These are phyloP conservation scores for Apis cerana DNA, from an alignment of 1,140 invertebrate species.

Conservation along the genomic window DNA sequence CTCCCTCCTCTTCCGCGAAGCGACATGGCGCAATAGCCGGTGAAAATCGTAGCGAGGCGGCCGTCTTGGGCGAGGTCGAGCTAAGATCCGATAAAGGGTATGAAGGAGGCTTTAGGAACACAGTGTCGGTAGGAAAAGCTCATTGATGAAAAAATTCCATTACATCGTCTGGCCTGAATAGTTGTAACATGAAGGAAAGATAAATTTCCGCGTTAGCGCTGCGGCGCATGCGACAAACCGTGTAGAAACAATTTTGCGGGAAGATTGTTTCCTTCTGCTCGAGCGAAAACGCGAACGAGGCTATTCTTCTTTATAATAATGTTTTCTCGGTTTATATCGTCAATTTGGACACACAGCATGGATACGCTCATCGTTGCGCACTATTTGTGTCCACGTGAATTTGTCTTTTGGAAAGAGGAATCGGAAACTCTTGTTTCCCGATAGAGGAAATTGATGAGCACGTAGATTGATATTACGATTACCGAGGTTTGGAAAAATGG, in stretches of 20 bases:
- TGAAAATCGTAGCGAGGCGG: conserved; percentile 31
- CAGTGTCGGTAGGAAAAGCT: conserved; percentile 59
- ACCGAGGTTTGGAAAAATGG: not conserved
- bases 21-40: conserved; percentile 7
- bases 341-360: no score
- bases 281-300: no score
- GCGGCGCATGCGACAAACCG: no score
- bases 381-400: not conserved
- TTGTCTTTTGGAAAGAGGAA: not conserved
- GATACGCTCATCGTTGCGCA: not conserved
- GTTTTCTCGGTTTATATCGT: no score
- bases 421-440: not conserved
- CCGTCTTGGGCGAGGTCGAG: not conserved
- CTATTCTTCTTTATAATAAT: no score
- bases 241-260: not conserved
- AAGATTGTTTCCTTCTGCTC: not conserved
- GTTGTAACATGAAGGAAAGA: conserved; percentile 66
- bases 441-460: not conserved
- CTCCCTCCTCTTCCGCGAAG: not conserved
- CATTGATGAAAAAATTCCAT: conserved; percentile 76
- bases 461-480: not conserved
- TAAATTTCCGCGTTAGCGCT: conserved; percentile 59
- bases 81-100: conserved; percentile 60
- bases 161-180: conserved; percentile 62
- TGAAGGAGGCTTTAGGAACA: conserved; percentile 57